A percentile compares a stretch with the other conserved stretches of the same genome.
Evolutionary conservation across 2,888 invertebrate species (phyloP).

Genomic region (Xiphydria camelus): DNA sequence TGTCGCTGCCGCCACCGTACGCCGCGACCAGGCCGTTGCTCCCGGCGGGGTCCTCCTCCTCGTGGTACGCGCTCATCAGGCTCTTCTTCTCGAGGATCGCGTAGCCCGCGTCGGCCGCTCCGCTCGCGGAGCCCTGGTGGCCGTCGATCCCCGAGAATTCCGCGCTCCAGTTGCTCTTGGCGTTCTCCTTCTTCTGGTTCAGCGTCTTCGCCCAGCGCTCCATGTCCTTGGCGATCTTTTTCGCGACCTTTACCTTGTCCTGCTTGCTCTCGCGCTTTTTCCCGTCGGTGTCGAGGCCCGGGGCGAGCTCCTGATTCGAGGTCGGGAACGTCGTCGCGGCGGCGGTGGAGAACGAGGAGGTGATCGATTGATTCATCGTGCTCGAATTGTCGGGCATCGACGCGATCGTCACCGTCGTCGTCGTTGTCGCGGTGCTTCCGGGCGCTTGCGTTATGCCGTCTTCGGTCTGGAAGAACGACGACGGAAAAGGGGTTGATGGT

Average conservation of each 20-base stretch:
- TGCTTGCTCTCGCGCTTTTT: conserved; percentile 77
- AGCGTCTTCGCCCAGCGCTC: conserved; percentile 95
- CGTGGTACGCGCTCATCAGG: conserved; percentile 42
- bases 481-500: no score
- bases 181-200: conserved; percentile 89
- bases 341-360: conserved; percentile 19
- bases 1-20: conserved; percentile 76
- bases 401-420: conserved; percentile 45
- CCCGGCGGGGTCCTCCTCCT: conserved; percentile 49
- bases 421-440: conserved; percentile 58
- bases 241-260: conserved; percentile 95
- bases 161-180: conserved; percentile 54
- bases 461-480: conserved; percentile 14
- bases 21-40: conserved; percentile 71
- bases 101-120: conserved; percentile 91
- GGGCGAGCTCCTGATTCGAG: no score
- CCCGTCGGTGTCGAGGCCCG: conserved; percentile 64
- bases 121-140: conserved; percentile 62
- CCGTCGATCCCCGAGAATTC: conserved; percentile 46
- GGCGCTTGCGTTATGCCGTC: conserved; percentile 23
- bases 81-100: conserved; percentile 84
- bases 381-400: conserved; percentile 13
- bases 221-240: conserved; percentile 96
- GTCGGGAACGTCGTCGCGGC: no score
- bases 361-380: conserved; percentile 25